phyloP scores from a whole-genome alignment of 2,113 vertebrate genomes.

The Meleagris gallopavo region DNA sequence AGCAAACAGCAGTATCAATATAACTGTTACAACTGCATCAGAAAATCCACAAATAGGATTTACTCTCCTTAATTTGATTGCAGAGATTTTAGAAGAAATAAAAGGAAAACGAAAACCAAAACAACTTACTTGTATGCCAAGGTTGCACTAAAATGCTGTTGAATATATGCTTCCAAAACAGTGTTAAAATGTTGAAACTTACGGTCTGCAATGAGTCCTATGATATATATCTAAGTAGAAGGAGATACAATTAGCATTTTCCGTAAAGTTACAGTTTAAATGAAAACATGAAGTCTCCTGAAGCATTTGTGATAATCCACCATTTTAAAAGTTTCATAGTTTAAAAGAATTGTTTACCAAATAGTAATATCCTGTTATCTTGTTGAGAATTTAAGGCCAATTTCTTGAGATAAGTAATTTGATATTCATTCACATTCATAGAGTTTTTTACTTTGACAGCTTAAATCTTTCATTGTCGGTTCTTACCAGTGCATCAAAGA shows the following conservation, averaged over 20 bases:
- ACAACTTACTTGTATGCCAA: slow-evolving; percentile 95
- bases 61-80: not conserved
- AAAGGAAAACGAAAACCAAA: not conserved
- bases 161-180: slow-evolving; percentile 96
- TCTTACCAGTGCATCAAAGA: slow-evolving; percentile 98
- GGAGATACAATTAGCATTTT: not conserved
- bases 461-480: not conserved
- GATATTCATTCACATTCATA: not conserved
- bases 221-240: slow-evolving; percentile 92
- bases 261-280: not conserved
- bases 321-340: not conserved
- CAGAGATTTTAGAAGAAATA: not conserved
- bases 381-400: not conserved
- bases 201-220: slow-evolving; percentile 94
- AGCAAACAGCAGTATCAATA: not conserved
- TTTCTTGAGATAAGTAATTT: not conserved
- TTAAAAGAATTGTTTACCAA: not conserved
- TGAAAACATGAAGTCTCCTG: not conserved
- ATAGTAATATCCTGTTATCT: not conserved
- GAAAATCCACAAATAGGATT: not conserved
- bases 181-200: slow-evolving; percentile 99
- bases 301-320: not conserved
- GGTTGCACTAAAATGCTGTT: slow-evolving; percentile 97
- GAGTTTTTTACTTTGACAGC: not conserved
- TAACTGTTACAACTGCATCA: not conserved